Base-by-base conservation (phyloP, 2,113 vertebrate species). In the Serilophus lunatus region DNA sequence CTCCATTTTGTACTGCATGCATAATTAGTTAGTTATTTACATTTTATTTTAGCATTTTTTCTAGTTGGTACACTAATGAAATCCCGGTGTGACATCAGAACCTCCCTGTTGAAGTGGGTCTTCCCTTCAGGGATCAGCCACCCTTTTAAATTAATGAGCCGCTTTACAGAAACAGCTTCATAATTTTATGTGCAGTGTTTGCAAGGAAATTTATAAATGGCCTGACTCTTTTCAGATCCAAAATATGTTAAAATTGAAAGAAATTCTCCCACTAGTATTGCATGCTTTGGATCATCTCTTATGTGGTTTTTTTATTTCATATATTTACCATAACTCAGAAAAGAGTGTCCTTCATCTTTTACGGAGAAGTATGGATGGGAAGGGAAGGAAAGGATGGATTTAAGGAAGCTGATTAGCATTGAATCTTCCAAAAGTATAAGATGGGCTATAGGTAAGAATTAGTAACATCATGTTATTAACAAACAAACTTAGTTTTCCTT, bases 21-120 rank as follows among this genome's bases (percentile, higher is more conserved):
- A 84, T 95, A 96, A 97, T 92, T 96, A 93, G 69, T 47, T 57
- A 95, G 92, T 95, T 97, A 97, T 95, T 97, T 97, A 94, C 77
- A 78, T 97, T 96, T 94, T 79, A 59, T 92, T 97, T 94, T 72
- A 93, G 86, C 93, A 81, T 83, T 66, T 92, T 92, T 93, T 65
- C 72, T 71, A 82, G 92, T 60, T 2, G 5, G 77, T 71, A 88
- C 59, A 35, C 77, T 97, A 95, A 93, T 94, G 95, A 94, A 94
- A 88, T 97, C 91, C 93, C 35, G 42, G 79, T 63, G 80, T 93
- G 94, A 93, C 91, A 95, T 94, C 88, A 92, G 66, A 92, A 83
- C 86, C 83, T 88, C 91, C 75, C 57, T 14, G n/a, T 26, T 92
- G 86, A 97, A 94, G 82, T 76, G 89, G 61, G 70, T 92, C 86